Conservation (phyloP, 2,888 invertebrate species). For the Heteromyza rotundicornis region DNA sequence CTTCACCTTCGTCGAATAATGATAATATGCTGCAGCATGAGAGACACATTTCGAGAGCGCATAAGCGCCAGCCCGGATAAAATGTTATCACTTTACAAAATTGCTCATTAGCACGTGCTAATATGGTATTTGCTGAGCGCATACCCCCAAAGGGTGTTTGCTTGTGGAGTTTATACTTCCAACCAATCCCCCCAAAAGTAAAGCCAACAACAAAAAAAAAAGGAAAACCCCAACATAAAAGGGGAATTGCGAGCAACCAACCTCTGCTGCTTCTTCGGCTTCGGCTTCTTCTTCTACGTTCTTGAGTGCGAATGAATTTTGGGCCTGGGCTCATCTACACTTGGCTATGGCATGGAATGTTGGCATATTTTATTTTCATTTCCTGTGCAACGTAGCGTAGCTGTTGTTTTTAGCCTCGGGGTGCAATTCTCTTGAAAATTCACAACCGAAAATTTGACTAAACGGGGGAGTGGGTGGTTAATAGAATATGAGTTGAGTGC, state of each 20-base stretch:
- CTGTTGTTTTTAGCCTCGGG: constrained; percentile 37
- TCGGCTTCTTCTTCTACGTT: too few species aligned
- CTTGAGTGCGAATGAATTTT: too few species aligned
- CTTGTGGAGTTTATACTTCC: too few species aligned
- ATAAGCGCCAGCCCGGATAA: constrained; percentile 34
- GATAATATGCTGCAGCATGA: background rate
- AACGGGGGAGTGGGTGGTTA: background rate
- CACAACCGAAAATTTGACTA: background rate
- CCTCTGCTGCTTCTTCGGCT: too few species aligned
- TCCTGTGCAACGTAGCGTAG: constrained; percentile 25
- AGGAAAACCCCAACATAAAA: background rate
- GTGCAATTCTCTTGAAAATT: constrained; percentile 24
- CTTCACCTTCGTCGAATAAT: background rate
- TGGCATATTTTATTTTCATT: constrained; percentile 35
- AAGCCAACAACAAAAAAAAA: too few species aligned
- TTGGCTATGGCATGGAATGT: too few species aligned
- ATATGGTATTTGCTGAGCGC: constrained; percentile 27
- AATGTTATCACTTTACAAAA: constrained; percentile 52
- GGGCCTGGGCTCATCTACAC: too few species aligned
- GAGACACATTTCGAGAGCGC: background rate
- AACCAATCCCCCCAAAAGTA: too few species aligned
- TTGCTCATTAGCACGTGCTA: constrained; percentile 53
- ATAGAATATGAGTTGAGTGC: background rate
- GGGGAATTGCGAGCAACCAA: background rate
- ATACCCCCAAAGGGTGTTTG: background rate